Percentiles rank a stretch among this genome's conserved stretches.
These are phyloP conservation scores for Poeciliopsis prolifica DNA, from an alignment of 2,113 vertebrate genomes.

Conservation along the genomic window DNA sequence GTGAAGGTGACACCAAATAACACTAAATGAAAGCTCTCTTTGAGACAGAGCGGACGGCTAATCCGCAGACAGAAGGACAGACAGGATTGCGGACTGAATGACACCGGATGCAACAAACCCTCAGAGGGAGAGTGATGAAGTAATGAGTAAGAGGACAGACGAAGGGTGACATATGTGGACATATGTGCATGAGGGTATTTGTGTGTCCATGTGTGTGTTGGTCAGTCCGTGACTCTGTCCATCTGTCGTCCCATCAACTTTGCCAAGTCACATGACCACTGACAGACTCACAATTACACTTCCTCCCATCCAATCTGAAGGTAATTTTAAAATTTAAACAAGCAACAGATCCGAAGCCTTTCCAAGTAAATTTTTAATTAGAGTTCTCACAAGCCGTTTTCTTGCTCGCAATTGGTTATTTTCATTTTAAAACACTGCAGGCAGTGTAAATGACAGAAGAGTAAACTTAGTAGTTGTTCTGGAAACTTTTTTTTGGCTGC, in stretches of 20 bases:
- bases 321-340: background rate
- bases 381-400: too few relatives aligned
- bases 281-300: constrained; percentile 21
- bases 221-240: constrained; percentile 58
- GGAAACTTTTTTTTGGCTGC: background rate
- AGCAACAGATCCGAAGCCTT: background rate
- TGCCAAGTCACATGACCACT: constrained; percentile 53
- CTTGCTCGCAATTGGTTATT: background rate
- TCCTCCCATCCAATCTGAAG: background rate
- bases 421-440: background rate
- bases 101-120: constrained; percentile 42
- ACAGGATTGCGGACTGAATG: constrained; percentile 18
- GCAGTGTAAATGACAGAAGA: background rate
- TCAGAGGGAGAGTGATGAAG: constrained; percentile 59
- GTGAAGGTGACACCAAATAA: constrained; percentile 13
- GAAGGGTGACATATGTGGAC: constrained; percentile 40
- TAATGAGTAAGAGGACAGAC: constrained; percentile 51
- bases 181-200: background rate
- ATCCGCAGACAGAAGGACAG: constrained; percentile 8
- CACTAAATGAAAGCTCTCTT: background rate
- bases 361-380: too few relatives aligned
- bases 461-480: background rate
- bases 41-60: constrained; percentile 4
- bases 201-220: constrained; percentile 36
- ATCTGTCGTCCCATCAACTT: constrained; percentile 44